A percentile compares a stretch with the other conserved stretches of the same genome.
These are phyloP conservation scores for Quadroppia sp. DNA, from an alignment of 2,888 invertebrate genomes.

Conservation along the genomic window DNA sequence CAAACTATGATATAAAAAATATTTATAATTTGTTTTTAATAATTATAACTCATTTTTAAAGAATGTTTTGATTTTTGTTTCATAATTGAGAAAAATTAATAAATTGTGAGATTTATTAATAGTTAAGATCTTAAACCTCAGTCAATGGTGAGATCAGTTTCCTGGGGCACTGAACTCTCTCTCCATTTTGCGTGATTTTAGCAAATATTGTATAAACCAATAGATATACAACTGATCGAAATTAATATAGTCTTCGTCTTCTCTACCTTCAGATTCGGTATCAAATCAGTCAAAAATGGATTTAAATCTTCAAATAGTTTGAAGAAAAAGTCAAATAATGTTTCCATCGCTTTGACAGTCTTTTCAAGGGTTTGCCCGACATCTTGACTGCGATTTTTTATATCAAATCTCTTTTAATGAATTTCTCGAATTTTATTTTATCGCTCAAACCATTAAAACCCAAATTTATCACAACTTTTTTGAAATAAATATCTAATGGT, in stretches of 20 bases:
- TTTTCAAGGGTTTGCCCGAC: not conserved
- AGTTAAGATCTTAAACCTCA: slow-evolving; percentile 9
- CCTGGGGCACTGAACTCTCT: slow-evolving; percentile 36
- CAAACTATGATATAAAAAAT: no score
- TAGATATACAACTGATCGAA: not conserved
- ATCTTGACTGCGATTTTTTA: slow-evolving; percentile 1
- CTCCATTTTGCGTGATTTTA: not conserved
- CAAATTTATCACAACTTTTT: not conserved
- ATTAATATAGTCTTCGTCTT: not conserved
- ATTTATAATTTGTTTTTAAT: no score
- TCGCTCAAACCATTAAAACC: not conserved
- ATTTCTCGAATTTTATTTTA: not conserved
- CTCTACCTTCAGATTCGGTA: not conserved
- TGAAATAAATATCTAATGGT: not conserved
- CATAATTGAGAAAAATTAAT: no score
- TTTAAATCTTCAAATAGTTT: not conserved
- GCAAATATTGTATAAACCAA: not conserved
- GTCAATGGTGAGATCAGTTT: not conserved
- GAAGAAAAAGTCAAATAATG: no score
- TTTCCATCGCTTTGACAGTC: not conserved
- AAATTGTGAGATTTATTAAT: not conserved
- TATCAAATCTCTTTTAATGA: not conserved
- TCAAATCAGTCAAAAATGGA: not conserved
- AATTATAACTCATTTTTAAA: no score
- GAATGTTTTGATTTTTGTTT: no score